Conservation (phyloP, 2,797 vertebrate species). For the Saguinus oedipus region DNA sequence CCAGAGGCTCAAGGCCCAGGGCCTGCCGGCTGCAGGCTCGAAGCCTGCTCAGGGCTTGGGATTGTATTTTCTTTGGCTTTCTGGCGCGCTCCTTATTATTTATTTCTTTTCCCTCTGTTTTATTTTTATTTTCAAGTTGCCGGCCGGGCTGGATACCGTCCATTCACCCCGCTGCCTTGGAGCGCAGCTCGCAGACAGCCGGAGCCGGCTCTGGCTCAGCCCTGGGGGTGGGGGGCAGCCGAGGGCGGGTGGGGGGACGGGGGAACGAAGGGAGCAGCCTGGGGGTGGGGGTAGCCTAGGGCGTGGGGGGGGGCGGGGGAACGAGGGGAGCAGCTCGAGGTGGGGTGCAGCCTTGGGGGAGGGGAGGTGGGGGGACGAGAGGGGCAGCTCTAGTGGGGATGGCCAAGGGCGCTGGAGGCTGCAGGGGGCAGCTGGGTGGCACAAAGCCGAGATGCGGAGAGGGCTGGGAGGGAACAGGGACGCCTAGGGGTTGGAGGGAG, state of each 20-base stretch:
- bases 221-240: background rate
- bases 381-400: too few relatives aligned
- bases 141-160: constrained; percentile 46
- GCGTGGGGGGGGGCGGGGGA: accelerated
- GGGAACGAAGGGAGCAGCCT: background rate
- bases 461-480: background rate
- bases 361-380: accelerated
- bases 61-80: constrained; percentile 82
- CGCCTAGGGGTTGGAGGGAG: background rate
- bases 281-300: background rate
- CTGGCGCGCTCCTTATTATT: constrained; percentile 71
- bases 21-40: constrained; percentile 57
- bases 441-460: background rate
- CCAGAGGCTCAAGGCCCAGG: constrained; percentile 38
- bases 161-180: constrained; percentile 72
- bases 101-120: constrained; percentile 78
- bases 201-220: constrained; percentile 42
- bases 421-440: background rate
- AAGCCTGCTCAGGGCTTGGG: constrained; percentile 35
- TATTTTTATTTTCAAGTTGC: constrained; percentile 80
- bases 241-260: background rate
- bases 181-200: background rate
- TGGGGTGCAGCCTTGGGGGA: background rate
- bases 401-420: background rate
- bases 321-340: background rate